A percentile compares a stretch with the other conserved stretches of the same genome.
phyloP scores from a whole-genome alignment of 1,140 invertebrate species.

The Rhizoglyphus robini region DNA sequence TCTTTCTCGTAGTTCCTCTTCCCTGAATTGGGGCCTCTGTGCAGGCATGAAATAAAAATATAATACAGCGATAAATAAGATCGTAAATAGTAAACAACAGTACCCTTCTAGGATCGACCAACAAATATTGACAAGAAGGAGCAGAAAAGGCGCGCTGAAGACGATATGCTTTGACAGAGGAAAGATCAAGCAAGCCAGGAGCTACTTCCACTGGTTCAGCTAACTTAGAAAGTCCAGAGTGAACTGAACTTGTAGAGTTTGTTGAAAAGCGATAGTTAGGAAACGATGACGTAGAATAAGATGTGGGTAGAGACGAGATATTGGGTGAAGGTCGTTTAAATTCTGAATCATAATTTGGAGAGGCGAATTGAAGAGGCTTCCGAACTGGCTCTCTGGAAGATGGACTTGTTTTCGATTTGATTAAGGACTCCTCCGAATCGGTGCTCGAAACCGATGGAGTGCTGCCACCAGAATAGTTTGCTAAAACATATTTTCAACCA shows the following conservation, averaged over 20 bases:
- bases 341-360: background rate
- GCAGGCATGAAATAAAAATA: background rate
- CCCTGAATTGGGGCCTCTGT: conserved; percentile 28
- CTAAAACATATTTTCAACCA: background rate
- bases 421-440: background rate
- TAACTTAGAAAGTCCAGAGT: background rate
- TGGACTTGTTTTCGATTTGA: background rate
- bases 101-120: conserved; percentile 9
- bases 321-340: background rate
- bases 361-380: background rate
- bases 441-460: background rate
- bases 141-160: conserved; percentile 18
- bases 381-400: background rate
- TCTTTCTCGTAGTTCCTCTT: conserved; percentile 57
- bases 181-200: conserved; percentile 32
- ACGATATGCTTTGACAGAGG: conserved; percentile 27
- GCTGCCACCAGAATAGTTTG: background rate
- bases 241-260: background rate
- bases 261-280: background rate
- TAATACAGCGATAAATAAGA: background rate
- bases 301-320: background rate
- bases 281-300: background rate
- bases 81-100: background rate
- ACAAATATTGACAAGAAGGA: conserved; percentile 10
- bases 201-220: conserved; percentile 28